Evolutionary conservation across 1,140 invertebrate genomes (phyloP).

Genomic region (roundworm (Caenorhabditis elegans)): WBcel235 BX284603.4:8903501-8904000

Average conservation of each 20-base stretch:
- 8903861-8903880: background rate
- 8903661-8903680: background rate
- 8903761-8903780: constrained; percentile 1
- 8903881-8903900: background rate
- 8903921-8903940: constrained; percentile 11
- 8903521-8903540: background rate
- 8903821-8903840: constrained; percentile 67
- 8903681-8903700: background rate
- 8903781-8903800: background rate
- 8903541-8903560: background rate
- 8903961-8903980: background rate
- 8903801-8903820: too few relatives aligned
- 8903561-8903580: background rate
- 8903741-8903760: background rate
- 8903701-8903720: background rate
- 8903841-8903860: constrained; percentile 70
- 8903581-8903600: background rate
- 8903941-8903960: constrained; percentile 15
- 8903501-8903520: constrained; percentile 18
- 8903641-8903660: background rate
- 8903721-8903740: background rate
- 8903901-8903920: constrained; percentile 40
- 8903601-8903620: constrained; percentile 15
- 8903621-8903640: background rate
- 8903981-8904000: background rate